Percentiles rank a stretch among this genome's conserved stretches.
phyloP scores from a whole-genome alignment of 2,113 vertebrate genomes.

The Perognathus longimembris region DNA sequence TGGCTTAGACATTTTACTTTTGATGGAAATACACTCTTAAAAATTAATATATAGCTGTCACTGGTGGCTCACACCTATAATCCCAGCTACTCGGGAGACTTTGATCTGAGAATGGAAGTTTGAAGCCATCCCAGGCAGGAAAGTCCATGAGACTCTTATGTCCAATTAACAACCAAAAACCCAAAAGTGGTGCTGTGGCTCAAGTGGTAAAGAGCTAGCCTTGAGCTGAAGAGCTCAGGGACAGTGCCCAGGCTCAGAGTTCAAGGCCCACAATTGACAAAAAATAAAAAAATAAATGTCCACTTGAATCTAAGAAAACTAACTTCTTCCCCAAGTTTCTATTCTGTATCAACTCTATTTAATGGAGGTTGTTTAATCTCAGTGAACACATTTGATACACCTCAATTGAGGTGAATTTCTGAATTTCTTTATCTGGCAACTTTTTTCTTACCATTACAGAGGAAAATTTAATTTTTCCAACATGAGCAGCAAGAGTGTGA shows the following conservation, averaged over 20 bases:
- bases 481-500: background rate
- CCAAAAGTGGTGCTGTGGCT: too few relatives aligned
- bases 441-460: background rate
- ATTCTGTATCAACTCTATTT: background rate
- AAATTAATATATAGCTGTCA: too few relatives aligned
- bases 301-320: conserved; percentile 29
- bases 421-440: background rate
- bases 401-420: conserved; percentile 29
- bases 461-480: background rate
- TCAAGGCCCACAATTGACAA: too few relatives aligned
- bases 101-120: too few relatives aligned
- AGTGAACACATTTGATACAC: background rate
- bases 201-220: too few relatives aligned
- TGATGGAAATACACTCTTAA: background rate
- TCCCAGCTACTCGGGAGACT: too few relatives aligned
- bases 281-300: background rate
- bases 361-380: background rate
- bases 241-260: too few relatives aligned
- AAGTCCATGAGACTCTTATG: too few relatives aligned
- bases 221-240: too few relatives aligned
- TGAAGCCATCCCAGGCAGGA: too few relatives aligned
- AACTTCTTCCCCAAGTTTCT: background rate
- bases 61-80: too few relatives aligned
- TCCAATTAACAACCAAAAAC: too few relatives aligned
- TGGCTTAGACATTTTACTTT: background rate